phyloP scores from a whole-genome alignment of 2,113 vertebrate genomes.

The Chaetura pelagica region DNA sequence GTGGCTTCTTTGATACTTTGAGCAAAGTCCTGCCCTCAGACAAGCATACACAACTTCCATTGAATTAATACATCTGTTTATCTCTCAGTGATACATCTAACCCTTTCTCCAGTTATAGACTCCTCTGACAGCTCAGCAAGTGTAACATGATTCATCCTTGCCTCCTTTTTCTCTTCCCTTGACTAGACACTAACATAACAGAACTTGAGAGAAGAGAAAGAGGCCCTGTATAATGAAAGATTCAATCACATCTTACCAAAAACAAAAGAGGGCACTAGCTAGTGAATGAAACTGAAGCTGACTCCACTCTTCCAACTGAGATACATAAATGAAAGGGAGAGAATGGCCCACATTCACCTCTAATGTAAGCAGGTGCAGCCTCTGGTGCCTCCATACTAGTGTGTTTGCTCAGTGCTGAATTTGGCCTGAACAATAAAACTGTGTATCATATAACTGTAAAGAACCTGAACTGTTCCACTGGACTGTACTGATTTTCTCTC shows the following conservation, averaged over 20 bases:
- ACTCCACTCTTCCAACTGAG: neutral
- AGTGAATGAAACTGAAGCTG: neutral
- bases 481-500: neutral
- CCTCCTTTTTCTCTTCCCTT: slow-evolving; percentile 33
- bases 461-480: neutral
- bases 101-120: neutral
- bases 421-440: neutral
- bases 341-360: neutral
- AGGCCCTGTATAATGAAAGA: slow-evolving; percentile 16
- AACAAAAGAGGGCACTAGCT: slow-evolving; percentile 9
- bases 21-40: slow-evolving; percentile 32
- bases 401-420: neutral
- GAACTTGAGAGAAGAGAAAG: slow-evolving; percentile 28
- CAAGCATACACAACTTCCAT: neutral
- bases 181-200: slow-evolving; percentile 52
- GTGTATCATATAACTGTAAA: neutral
- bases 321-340: neutral
- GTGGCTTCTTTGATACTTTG: slow-evolving; percentile 61
- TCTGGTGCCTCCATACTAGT: neutral
- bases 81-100: neutral
- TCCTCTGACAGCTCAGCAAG: slow-evolving; percentile 24
- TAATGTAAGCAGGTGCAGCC: neutral
- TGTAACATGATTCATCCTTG: slow-evolving; percentile 52
- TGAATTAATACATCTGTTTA: slow-evolving; percentile 47
- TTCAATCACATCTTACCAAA: slow-evolving; percentile 9